Percentiles rank a stretch among this genome's conserved stretches.
Evolutionary conservation across 2,113 vertebrate species (phyloP).

Genomic region (Oncorhynchus masou): DNA sequence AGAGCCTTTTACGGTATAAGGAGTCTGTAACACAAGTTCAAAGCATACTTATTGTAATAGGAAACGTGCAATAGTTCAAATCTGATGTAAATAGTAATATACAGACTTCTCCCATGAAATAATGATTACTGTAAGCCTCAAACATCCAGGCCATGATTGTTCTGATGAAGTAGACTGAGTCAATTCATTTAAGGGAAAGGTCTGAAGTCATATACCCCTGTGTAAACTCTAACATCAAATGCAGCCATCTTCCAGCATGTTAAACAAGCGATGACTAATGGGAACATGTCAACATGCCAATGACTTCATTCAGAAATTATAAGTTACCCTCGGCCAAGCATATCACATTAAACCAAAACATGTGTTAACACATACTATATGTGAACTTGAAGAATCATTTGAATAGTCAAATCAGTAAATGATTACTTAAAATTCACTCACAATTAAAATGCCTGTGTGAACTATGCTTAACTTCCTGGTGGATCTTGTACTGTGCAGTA

Average conservation of each 20-base stretch:
- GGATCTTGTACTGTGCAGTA: not conserved
- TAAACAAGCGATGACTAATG: conserved; percentile 43
- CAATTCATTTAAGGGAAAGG: conserved; percentile 42
- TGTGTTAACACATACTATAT: not conserved
- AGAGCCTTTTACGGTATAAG: conserved; percentile 59
- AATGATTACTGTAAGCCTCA: conserved; percentile 44
- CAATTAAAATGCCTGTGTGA: not conserved
- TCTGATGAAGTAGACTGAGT: conserved; percentile 30
- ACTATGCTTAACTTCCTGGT: not conserved
- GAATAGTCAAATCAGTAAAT: not conserved
- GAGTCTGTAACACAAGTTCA: conserved; percentile 47
- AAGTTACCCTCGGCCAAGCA: conserved; percentile 7
- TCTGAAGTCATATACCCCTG: conserved; percentile 40
- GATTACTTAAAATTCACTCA: not conserved
- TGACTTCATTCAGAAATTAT: conserved; percentile 28
- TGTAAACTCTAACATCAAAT: conserved; percentile 40
- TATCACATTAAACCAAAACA: conserved; percentile 15
- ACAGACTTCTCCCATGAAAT: conserved; percentile 20
- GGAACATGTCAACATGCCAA: conserved; percentile 9
- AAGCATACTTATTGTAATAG: conserved; percentile 21
- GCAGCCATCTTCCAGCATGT: conserved; percentile 2
- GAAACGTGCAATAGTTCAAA: conserved; percentile 9
- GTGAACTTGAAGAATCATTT: too few species aligned
- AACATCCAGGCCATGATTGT: conserved; percentile 27
- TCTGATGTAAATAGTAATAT: conserved; percentile 28